Conservation (phyloP, 2,113 vertebrate genomes). For the Perca flavescens region DNA sequence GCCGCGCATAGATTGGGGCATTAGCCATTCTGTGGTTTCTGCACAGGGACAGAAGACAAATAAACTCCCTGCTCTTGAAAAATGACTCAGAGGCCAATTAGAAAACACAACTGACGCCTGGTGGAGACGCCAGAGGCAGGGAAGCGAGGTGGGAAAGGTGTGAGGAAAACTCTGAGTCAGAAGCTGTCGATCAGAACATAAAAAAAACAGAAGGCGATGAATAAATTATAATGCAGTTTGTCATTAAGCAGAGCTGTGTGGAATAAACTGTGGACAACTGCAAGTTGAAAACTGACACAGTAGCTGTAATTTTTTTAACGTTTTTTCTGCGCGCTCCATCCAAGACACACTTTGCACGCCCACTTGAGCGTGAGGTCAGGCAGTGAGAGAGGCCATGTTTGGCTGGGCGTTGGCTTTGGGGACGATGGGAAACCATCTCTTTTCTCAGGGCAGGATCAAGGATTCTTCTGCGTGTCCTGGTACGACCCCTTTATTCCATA, state of each 20-base stretch:
- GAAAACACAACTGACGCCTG: constrained; percentile 13
- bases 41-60: constrained; percentile 54
- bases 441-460: constrained; percentile 46
- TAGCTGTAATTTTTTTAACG: constrained; percentile 59
- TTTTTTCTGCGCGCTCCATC: constrained; percentile 58
- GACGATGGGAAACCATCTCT: constrained; percentile 66
- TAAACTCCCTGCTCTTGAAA: constrained; percentile 31
- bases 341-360: constrained; percentile 69
- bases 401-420: constrained; percentile 46
- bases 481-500: constrained; percentile 44
- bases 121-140: constrained; percentile 37
- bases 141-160: constrained; percentile 12
- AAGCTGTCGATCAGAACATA: constrained; percentile 48
- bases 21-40: constrained; percentile 55
- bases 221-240: constrained; percentile 46
- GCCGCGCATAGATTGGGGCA: constrained; percentile 39
- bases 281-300: constrained; percentile 37
- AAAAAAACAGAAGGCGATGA: constrained; percentile 18
- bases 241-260: constrained; percentile 48
- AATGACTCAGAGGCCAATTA: constrained; percentile 49
- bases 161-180: constrained; percentile 16
- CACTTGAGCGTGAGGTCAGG: constrained; percentile 76
- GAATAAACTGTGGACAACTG: constrained; percentile 51
- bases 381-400: constrained; percentile 61
- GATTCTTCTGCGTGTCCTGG: constrained; percentile 49